phyloP scores from a whole-genome alignment of 2,113 vertebrate species.

The Puffinus mauretanicus region DNA sequence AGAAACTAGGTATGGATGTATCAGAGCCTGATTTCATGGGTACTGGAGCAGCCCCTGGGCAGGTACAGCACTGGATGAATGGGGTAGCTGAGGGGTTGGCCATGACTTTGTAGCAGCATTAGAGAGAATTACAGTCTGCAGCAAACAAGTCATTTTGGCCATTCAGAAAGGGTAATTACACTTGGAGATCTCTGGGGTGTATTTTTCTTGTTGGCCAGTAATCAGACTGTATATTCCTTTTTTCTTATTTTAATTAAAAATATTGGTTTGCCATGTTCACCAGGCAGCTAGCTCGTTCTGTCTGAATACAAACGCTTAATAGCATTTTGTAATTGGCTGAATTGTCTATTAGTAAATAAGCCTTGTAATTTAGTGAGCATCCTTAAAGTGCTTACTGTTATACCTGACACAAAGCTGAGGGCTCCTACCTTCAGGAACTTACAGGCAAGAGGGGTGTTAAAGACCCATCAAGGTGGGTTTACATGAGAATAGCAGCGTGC shows the following conservation, averaged over 20 bases:
- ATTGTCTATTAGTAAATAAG: constrained; percentile 5
- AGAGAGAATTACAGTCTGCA: background rate
- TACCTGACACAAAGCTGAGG: background rate
- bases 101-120: background rate
- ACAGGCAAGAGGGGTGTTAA: background rate
- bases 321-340: constrained; percentile 2
- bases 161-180: background rate
- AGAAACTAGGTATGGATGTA: background rate
- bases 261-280: background rate
- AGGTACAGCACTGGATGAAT: background rate
- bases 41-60: background rate
- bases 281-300: background rate
- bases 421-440: background rate
- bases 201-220: constrained; percentile 7
- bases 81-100: background rate
- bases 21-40: background rate
- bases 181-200: background rate
- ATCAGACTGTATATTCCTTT: background rate
- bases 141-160: background rate
- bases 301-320: background rate
- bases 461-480: background rate
- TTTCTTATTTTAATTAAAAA: constrained; percentile 39
- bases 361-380: background rate
- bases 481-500: background rate
- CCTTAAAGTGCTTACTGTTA: background rate